These are phyloP conservation scores for Proterorhinus semilunaris DNA, from an alignment of 2,113 vertebrate species.

Conservation along the genomic window DNA sequence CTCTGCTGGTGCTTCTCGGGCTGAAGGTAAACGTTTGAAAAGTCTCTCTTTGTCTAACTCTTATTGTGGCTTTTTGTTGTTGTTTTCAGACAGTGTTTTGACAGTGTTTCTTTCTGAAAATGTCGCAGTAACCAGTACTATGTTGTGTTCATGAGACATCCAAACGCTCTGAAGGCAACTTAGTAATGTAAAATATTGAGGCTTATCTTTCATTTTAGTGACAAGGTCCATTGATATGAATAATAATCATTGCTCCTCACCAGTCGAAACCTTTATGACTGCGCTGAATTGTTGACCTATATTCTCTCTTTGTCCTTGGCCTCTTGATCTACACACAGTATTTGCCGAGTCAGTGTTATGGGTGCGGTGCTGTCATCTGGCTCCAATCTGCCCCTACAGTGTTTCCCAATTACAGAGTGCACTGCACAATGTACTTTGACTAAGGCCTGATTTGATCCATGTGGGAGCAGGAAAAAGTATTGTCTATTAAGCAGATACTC, in stretches of 20 bases:
- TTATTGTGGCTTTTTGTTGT: neutral
- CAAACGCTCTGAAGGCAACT: too few relatives aligned
- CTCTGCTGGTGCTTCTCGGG: conserved; percentile 88
- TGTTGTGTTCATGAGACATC: too few relatives aligned
- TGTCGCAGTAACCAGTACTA: too few relatives aligned
- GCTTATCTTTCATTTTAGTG: too few relatives aligned
- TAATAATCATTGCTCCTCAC: too few relatives aligned
- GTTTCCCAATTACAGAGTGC: conserved; percentile 37
- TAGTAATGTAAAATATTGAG: too few relatives aligned
- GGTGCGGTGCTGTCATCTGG: conserved; percentile 54
- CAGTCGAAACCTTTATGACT: conserved; percentile 18
- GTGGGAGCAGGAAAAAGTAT: too few relatives aligned
- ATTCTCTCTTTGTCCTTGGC: conserved; percentile 26
- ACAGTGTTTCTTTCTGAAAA: too few relatives aligned
- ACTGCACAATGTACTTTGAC: neutral
- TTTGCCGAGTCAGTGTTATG: conserved; percentile 58
- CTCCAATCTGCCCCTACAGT: conserved; percentile 42
- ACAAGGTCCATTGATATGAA: too few relatives aligned
- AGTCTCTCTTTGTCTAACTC: neutral
- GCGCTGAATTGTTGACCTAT: conserved; percentile 25
- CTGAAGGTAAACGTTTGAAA: conserved; percentile 73
- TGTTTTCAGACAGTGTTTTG: too few relatives aligned
- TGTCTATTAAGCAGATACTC: too few relatives aligned
- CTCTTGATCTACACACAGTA: conserved; percentile 12
- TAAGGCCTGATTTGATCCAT: neutral